Percentiles rank a stretch among this genome's conserved stretches.
These are phyloP conservation scores for Eudasyphora cyanicolor DNA, from an alignment of 2,888 invertebrate species.

Conservation along the genomic window DNA sequence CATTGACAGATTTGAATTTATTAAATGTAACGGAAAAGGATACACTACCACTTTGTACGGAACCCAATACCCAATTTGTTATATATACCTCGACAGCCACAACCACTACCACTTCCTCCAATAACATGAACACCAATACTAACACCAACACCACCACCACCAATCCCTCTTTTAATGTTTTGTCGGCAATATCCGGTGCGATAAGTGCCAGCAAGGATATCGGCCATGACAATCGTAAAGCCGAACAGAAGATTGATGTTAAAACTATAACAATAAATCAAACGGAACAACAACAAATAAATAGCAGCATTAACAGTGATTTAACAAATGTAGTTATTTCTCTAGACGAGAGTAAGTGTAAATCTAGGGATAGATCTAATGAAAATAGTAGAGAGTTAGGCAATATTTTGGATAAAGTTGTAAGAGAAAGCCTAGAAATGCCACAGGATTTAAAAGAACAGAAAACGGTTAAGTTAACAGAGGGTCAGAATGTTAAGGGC, in stretches of 20 bases:
- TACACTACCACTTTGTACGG: slow-evolving; percentile 24
- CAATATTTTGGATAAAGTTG: neutral
- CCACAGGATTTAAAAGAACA: neutral
- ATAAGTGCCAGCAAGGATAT: slow-evolving; percentile 1
- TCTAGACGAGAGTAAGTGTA: neutral
- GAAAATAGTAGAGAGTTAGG: neutral
- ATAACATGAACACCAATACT: slow-evolving; percentile 41
- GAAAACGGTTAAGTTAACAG: neutral
- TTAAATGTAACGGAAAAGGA: slow-evolving; percentile 5
- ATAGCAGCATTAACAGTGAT: slow-evolving; percentile 64
- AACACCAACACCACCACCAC: slow-evolving; percentile 47
- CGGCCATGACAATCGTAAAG: neutral
- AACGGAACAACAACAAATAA: slow-evolving; percentile 51
- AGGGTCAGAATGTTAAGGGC: neutral
- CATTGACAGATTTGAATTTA: neutral
- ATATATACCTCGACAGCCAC: slow-evolving; percentile 57
- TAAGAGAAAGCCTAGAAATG: neutral
- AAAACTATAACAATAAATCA: slow-evolving; percentile 40
- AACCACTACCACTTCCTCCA: slow-evolving; percentile 17
- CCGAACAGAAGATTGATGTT: neutral
- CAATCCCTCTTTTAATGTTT: slow-evolving; percentile 36
- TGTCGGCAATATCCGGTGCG: neutral
- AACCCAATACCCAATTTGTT: slow-evolving; percentile 61
- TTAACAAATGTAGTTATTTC: slow-evolving; percentile 14
- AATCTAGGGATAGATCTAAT: neutral